Conservation (phyloP, 2,888 invertebrate species). For the Quadriops clusia region DNA sequence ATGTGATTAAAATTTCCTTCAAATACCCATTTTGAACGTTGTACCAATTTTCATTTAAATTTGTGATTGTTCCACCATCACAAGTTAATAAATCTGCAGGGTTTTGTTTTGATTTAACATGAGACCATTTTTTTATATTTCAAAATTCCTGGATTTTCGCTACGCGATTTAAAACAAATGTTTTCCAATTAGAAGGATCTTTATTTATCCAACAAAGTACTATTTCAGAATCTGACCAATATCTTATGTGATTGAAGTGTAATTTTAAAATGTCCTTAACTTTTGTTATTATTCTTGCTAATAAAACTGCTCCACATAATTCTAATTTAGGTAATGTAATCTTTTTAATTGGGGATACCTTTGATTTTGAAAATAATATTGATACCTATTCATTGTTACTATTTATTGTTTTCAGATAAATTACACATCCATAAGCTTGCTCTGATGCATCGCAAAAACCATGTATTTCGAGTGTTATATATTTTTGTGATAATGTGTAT, state of each 20-base stretch:
- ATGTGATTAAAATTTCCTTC: too few relatives aligned
- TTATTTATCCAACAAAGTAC: constrained; percentile 8
- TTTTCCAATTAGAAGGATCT: constrained; percentile 4
- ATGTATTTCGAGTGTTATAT: background rate
- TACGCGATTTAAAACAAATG: constrained; percentile 12
- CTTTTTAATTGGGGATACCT: constrained; percentile 10
- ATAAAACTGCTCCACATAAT: constrained; percentile 12
- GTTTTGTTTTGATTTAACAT: constrained; percentile 7
- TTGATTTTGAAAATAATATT: constrained; percentile 10
- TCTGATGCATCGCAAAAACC: too few relatives aligned
- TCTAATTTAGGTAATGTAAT: constrained; percentile 11
- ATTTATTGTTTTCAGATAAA: background rate
- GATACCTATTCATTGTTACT: background rate
- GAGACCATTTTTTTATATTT: constrained; percentile 5
- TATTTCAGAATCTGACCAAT: constrained; percentile 10
- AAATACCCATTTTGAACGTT: too few relatives aligned
- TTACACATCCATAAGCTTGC: background rate
- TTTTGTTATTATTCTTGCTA: constrained; percentile 6
- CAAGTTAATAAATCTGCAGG: constrained; percentile 9
- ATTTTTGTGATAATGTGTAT: background rate
- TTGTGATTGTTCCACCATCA: too few relatives aligned
- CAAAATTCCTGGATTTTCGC: constrained; percentile 8
- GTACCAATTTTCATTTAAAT: too few relatives aligned
- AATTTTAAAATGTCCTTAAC: background rate
- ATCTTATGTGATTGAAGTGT: constrained; percentile 2